Conservation (phyloP, 2,888 invertebrate genomes). For the Leucoma salicis region DNA sequence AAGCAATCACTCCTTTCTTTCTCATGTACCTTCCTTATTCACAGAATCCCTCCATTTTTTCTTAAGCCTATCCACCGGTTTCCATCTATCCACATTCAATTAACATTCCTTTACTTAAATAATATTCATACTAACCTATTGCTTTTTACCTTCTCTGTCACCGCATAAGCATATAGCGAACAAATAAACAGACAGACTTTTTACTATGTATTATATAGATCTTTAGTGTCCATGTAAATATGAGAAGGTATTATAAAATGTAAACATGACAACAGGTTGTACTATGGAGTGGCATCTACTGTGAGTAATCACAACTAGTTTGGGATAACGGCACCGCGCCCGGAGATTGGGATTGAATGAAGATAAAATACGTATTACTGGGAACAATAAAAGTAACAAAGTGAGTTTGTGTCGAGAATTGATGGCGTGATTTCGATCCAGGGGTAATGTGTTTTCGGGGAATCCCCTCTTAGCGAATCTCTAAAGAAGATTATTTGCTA, state of each 20-base stretch:
- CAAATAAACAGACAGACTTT: no score
- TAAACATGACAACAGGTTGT: slow-evolving; percentile 19
- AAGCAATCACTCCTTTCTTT: no score
- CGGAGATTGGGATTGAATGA: slow-evolving; percentile 23
- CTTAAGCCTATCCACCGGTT: no score
- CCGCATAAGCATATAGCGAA: no score
- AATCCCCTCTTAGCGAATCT: background rate
- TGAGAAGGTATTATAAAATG: background rate
- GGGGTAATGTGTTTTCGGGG: background rate
- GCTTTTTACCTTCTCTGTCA: no score
- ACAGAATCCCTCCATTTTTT: no score
- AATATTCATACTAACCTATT: no score
- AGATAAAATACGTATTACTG: slow-evolving; percentile 17
- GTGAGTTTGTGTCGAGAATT: slow-evolving; percentile 13
- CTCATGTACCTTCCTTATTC: no score
- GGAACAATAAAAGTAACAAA: background rate
- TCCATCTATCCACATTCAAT: no score
- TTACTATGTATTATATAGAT: no score
- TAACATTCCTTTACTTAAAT: no score
- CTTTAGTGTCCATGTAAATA: no score
- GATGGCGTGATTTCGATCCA: background rate
- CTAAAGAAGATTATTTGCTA: background rate
- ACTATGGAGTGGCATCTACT: slow-evolving; percentile 8
- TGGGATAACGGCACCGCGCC: slow-evolving; percentile 26
- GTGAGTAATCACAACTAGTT: slow-evolving; percentile 27